These are phyloP conservation scores for Ferdinandea cuprea DNA, from an alignment of 2,888 invertebrate genomes.

Conservation along the genomic window DNA sequence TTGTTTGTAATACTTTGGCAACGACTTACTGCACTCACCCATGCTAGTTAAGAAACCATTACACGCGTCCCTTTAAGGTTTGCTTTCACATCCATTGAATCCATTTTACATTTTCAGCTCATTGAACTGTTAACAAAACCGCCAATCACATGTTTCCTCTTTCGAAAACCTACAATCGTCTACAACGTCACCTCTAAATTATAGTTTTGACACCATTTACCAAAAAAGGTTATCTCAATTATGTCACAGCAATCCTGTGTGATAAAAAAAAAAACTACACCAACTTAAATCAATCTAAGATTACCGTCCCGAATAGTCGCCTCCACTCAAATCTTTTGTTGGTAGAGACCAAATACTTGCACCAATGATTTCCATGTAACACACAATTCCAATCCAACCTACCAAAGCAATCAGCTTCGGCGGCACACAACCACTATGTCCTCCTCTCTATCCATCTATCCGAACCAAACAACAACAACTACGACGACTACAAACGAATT, in stretches of 20 bases:
- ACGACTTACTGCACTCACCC: too few species aligned
- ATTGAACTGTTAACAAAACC: neutral
- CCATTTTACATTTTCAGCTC: neutral
- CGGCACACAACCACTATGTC: neutral
- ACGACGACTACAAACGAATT: conserved; percentile 45
- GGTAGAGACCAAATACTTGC: neutral
- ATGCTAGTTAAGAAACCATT: too few species aligned
- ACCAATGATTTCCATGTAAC: conserved; percentile 45
- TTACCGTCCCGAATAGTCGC: conserved; percentile 9
- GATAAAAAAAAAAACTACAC: conserved; percentile 23
- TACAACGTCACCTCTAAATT: neutral
- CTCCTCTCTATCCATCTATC: conserved; percentile 24
- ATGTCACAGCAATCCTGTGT: conserved; percentile 17
- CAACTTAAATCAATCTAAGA: conserved; percentile 20
- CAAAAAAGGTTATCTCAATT: conserved; percentile 28
- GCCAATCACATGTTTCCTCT: too few species aligned
- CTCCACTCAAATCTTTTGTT: conserved; percentile 33
- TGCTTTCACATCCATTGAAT: neutral
- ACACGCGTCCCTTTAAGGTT: too few species aligned
- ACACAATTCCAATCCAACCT: conserved; percentile 31
- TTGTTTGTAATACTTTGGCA: too few species aligned
- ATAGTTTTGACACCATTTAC: conserved; percentile 20
- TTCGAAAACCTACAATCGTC: conserved; percentile 2
- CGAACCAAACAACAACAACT: neutral
- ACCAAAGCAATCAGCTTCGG: conserved; percentile 6